phyloP scores from a whole-genome alignment of 2,888 invertebrate species.

The Abrostola tripartita region DNA sequence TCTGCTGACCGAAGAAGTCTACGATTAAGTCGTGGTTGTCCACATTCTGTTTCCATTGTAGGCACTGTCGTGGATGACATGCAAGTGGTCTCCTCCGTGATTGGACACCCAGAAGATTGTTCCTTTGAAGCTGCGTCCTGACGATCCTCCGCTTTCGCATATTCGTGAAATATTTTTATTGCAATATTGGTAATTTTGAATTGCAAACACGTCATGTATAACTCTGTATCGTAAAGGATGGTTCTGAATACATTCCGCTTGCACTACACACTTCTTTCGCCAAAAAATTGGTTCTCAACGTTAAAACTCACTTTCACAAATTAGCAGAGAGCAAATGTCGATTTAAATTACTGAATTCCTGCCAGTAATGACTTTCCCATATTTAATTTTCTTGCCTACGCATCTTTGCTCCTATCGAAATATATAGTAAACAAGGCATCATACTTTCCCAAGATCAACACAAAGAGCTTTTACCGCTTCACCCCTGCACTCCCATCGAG shows the following conservation, averaged over 20 bases:
- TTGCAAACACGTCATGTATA: slow-evolving; percentile 54
- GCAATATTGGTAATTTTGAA: slow-evolving; percentile 49
- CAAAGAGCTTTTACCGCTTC: too few relatives aligned
- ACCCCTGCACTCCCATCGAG: too few relatives aligned
- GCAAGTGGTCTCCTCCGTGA: slow-evolving; percentile 45
- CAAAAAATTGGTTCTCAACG: too few relatives aligned
- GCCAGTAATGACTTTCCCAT: too few relatives aligned
- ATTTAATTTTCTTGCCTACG: too few relatives aligned
- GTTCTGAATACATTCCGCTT: slow-evolving; percentile 53
- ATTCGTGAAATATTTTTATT: slow-evolving; percentile 46
- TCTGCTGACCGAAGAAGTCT: slow-evolving; percentile 54
- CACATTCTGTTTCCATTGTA: slow-evolving; percentile 40
- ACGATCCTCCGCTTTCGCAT: slow-evolving; percentile 28
- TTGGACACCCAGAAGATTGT: slow-evolving; percentile 21
- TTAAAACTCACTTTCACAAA: too few relatives aligned
- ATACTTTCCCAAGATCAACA: too few relatives aligned
- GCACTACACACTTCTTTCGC: too few relatives aligned
- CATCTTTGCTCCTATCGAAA: too few relatives aligned
- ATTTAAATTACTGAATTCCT: too few relatives aligned
- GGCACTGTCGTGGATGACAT: slow-evolving; percentile 54
- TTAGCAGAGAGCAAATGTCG: too few relatives aligned
- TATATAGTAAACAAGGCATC: too few relatives aligned
- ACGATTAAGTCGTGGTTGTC: slow-evolving; percentile 40
- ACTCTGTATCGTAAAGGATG: slow-evolving; percentile 49
- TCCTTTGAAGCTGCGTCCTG: slow-evolving; percentile 26